A percentile compares a stretch with the other conserved stretches of the same genome.
Evolutionary conservation across 2,113 vertebrate species (phyloP).

Genomic region (Cygnus buccinator): DNA sequence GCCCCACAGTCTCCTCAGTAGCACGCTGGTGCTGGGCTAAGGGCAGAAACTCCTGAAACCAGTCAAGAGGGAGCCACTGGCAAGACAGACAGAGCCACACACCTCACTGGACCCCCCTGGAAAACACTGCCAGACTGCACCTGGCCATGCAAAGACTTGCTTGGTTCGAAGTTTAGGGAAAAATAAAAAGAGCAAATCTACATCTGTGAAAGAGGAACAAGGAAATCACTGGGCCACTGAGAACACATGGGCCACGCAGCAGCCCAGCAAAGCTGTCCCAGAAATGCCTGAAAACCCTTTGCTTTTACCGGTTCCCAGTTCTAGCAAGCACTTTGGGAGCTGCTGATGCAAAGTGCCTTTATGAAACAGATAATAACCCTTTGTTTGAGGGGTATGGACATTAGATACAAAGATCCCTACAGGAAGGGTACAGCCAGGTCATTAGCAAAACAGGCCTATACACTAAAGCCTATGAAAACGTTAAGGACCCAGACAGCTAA

Average conservation of each 20-base stretch:
- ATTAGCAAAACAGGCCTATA: neutral
- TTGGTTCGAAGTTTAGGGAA: neutral
- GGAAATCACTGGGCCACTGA: neutral
- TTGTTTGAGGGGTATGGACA: rapidly evolving
- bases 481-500: rapidly evolving
- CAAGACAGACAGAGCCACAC: neutral
- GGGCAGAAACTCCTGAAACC: neutral
- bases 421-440: neutral
- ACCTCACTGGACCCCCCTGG: rapidly evolving
- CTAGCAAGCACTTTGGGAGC: neutral
- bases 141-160: rapidly evolving
- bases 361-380: neutral
- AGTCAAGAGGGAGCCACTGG: rapidly evolving
- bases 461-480: rapidly evolving
- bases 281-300: neutral
- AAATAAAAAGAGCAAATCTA: neutral
- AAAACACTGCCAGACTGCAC: neutral
- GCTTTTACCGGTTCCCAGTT: neutral
- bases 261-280: neutral
- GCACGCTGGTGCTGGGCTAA: neutral
- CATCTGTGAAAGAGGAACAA: rapidly evolving
- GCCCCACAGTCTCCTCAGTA: neutral
- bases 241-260: rapidly evolving
- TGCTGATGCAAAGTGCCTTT: neutral
- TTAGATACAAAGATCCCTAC: rapidly evolving